phyloP scores from a whole-genome alignment of 2,797 vertebrate genomes.

The Cuniculus paca region DNA sequence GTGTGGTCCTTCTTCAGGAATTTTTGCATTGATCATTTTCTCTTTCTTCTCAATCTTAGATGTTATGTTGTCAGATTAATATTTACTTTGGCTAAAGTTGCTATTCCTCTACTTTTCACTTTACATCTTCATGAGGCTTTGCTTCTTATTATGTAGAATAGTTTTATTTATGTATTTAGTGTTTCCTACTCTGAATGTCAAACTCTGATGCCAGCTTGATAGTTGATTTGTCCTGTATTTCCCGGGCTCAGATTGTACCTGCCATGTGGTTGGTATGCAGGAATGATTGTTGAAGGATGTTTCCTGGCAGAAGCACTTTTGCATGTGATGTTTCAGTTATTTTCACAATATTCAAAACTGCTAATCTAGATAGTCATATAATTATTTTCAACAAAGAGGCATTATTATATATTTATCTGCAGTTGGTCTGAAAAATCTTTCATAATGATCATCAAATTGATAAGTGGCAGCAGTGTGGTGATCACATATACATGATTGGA shows the following conservation, averaged over 20 bases:
- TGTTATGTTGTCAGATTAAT: not conserved
- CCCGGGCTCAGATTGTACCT: not conserved
- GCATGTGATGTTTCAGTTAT: not conserved
- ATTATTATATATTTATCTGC: conserved; percentile 59
- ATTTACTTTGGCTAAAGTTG: not conserved
- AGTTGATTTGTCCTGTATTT: not conserved
- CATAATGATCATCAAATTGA: conserved; percentile 38
- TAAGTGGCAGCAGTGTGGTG: not conserved
- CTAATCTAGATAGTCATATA: not conserved
- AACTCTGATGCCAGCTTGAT: not conserved
- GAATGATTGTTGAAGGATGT: not conserved
- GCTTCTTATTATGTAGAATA: not conserved
- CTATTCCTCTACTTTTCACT: not conserved
- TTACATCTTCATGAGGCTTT: not conserved
- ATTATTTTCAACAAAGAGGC: conserved; percentile 66
- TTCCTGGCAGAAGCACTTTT: not conserved
- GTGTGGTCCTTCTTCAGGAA: not conserved
- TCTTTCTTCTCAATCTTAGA: not conserved
- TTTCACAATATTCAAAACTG: conserved; percentile 34
- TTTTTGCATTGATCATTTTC: not conserved
- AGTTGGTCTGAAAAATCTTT: not conserved
- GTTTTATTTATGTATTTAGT: not conserved
- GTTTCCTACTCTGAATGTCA: not conserved
- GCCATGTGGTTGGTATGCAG: not conserved
- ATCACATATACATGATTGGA: not conserved